Evolutionary conservation across 2,113 vertebrate genomes (phyloP).

Genomic region (Philantomba maxwellii): DNA sequence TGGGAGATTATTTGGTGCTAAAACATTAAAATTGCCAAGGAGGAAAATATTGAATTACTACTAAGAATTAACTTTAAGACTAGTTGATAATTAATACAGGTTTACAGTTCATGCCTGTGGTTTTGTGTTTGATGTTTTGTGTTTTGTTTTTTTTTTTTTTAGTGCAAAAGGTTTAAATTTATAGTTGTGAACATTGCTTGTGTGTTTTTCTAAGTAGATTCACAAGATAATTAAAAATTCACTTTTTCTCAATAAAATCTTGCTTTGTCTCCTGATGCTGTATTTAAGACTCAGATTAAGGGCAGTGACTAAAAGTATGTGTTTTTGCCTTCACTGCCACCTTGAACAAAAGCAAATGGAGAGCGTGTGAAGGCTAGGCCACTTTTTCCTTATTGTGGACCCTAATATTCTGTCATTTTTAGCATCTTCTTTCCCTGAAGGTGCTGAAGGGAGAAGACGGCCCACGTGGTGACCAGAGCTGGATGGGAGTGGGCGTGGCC

Average conservation of each 20-base stretch:
- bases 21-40: slow-evolving; percentile 81
- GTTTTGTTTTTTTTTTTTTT: slow-evolving; percentile 41
- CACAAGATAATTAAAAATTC: slow-evolving; percentile 84
- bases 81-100: slow-evolving; percentile 75
- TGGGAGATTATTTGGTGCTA: slow-evolving; percentile 82
- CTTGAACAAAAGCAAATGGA: not conserved
- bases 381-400: not conserved
- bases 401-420: not conserved
- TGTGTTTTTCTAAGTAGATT: slow-evolving; percentile 84
- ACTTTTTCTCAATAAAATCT: slow-evolving; percentile 80
- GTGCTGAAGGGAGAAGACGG: not conserved
- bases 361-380: not conserved
- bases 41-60: slow-evolving; percentile 78
- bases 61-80: slow-evolving; percentile 75
- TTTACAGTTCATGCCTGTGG: slow-evolving; percentile 83
- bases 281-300: slow-evolving; percentile 43
- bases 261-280: slow-evolving; percentile 77
- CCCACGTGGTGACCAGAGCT: not conserved
- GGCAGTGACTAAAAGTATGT: not conserved
- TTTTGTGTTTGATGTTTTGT: slow-evolving; percentile 63
- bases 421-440: not conserved
- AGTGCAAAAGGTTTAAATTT: slow-evolving; percentile 84
- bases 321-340: not conserved
- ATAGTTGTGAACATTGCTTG: slow-evolving; percentile 83
- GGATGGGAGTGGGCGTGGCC: not conserved